Percentiles rank a stretch among this genome's conserved stretches.
Conservation (phyloP, 2,113 vertebrate species). For the Grallaria varia region DNA sequence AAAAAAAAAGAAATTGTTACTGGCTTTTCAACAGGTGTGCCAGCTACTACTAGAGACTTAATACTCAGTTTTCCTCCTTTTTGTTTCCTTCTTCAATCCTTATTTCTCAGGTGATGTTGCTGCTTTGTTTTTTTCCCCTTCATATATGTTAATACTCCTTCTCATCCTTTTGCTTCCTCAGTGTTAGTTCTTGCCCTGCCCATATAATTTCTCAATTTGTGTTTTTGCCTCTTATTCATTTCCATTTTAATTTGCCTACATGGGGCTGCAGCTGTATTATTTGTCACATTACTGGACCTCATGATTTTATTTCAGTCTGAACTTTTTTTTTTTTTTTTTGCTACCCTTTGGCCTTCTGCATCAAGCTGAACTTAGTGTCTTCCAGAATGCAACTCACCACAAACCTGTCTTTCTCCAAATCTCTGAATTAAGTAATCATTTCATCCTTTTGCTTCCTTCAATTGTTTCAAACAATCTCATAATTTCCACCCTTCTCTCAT, state of each 20-base stretch:
- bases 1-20: background rate
- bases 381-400: background rate
- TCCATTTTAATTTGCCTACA: background rate
- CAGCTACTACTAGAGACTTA: background rate
- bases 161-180: background rate
- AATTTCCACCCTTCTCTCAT: background rate
- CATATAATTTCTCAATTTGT: background rate
- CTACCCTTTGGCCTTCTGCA: background rate
- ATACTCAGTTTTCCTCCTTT: background rate
- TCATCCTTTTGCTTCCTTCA: background rate
- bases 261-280: background rate
- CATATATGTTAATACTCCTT: background rate
- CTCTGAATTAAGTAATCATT: background rate
- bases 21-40: background rate
- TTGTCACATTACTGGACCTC: background rate
- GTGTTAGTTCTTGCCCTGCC: background rate
- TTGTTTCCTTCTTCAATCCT: background rate
- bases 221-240: background rate
- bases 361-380: background rate
- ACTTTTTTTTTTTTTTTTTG: background rate
- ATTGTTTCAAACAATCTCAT: background rate
- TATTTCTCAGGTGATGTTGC: background rate
- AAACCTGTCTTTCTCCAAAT: background rate
- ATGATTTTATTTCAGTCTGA: background rate
- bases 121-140: background rate